Evolutionary conservation across 2,888 invertebrate genomes (phyloP).

Genomic region (Chalcosyrphus nemorum): DNA sequence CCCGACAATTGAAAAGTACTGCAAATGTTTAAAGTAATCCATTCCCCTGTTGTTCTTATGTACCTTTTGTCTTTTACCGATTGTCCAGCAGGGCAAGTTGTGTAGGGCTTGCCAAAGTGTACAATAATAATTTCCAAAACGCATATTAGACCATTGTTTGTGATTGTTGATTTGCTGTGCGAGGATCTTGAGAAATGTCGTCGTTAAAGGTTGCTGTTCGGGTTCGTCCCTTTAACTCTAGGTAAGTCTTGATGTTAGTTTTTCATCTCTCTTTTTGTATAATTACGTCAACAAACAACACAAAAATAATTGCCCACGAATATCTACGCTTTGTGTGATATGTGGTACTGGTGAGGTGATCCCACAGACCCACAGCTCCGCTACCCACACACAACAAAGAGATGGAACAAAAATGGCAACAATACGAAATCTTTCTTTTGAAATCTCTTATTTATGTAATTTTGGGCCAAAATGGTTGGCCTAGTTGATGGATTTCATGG

Average conservation of each 20-base stretch:
- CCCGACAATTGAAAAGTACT: conserved; percentile 22
- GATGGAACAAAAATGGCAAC: conserved; percentile 45
- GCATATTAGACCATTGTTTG: neutral
- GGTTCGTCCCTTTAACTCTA: conserved; percentile 94
- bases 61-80: conserved; percentile 47
- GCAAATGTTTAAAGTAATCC: conserved; percentile 28
- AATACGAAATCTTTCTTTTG: conserved; percentile 27
- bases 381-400: conserved; percentile 41
- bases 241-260: conserved; percentile 84
- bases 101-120: conserved; percentile 25
- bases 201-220: conserved; percentile 96
- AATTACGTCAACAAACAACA: conserved; percentile 66
- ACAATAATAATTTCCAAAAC: conserved; percentile 1
- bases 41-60: conserved; percentile 40
- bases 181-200: conserved; percentile 85
- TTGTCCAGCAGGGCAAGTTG: conserved; percentile 41
- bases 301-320: conserved; percentile 17
- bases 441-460: conserved; percentile 42
- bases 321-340: conserved; percentile 7
- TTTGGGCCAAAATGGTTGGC: neutral
- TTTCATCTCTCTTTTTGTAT: conserved; percentile 15
- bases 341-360: conserved; percentile 13
- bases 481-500: neutral
- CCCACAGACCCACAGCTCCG: too few relatives aligned
- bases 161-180: neutral